phyloP scores from a whole-genome alignment of 2,797 vertebrate species.

The Sphenodon punctatus region DNA sequence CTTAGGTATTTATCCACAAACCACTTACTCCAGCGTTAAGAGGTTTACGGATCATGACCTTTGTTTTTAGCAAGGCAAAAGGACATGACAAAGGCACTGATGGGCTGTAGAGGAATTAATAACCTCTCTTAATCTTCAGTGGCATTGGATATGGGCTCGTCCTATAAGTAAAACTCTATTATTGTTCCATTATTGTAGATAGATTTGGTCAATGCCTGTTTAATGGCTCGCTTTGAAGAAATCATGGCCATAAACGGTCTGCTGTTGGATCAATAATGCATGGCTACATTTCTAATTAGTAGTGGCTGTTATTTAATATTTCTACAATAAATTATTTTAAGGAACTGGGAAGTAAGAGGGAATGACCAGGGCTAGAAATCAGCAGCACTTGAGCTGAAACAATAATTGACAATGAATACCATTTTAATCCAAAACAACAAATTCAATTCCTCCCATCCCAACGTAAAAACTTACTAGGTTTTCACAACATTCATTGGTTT shows the following conservation, averaged over 20 bases:
- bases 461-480: too few relatives aligned
- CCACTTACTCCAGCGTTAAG: too few relatives aligned
- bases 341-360: background rate
- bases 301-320: background rate
- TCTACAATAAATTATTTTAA: background rate
- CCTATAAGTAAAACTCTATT: background rate
- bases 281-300: background rate
- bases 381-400: too few relatives aligned
- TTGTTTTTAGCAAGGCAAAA: background rate
- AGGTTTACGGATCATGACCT: too few relatives aligned
- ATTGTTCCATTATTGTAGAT: background rate
- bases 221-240: background rate
- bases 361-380: background rate
- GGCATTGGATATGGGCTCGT: too few relatives aligned
- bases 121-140: background rate
- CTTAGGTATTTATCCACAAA: too few relatives aligned
- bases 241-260: background rate
- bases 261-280: conserved; percentile 3
- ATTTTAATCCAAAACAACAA: too few relatives aligned
- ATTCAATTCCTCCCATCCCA: too few relatives aligned
- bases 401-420: too few relatives aligned
- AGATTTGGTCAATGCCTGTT: background rate
- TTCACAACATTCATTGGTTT: too few relatives aligned
- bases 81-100: background rate
- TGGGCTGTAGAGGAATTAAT: background rate